phyloP scores from a whole-genome alignment of 2,888 invertebrate species.

The Dolichopus griseipennis region DNA sequence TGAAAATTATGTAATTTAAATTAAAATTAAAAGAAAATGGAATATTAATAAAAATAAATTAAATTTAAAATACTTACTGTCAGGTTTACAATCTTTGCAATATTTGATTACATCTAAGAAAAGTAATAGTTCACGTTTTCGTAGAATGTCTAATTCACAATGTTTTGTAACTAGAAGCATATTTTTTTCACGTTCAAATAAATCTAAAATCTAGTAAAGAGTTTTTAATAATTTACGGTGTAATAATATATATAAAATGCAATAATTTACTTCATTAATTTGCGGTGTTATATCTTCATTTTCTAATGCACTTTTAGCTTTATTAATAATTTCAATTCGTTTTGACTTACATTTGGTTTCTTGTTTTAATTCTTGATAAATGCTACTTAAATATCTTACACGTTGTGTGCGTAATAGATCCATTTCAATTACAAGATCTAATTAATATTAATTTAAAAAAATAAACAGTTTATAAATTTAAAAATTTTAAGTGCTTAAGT shows the following conservation, averaged over 20 bases:
- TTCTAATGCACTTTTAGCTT: slow-evolving; percentile 52
- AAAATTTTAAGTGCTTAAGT: too few relatives aligned
- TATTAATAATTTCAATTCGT: slow-evolving; percentile 59
- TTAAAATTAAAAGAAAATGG: too few relatives aligned
- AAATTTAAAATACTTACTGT: slow-evolving; percentile 25
- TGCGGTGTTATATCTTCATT: slow-evolving; percentile 32
- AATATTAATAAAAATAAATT: background rate
- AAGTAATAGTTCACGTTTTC: slow-evolving; percentile 35
- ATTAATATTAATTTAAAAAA: background rate
- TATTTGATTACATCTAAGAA: slow-evolving; percentile 39
- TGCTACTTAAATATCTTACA: slow-evolving; percentile 62
- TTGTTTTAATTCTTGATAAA: slow-evolving; percentile 58
- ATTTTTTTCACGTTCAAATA: slow-evolving; percentile 39
- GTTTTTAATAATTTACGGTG: background rate
- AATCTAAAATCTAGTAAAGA: slow-evolving; percentile 31
- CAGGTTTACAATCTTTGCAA: slow-evolving; percentile 27
- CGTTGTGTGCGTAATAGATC: slow-evolving; percentile 72
- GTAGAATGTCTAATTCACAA: slow-evolving; percentile 35
- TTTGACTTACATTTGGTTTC: slow-evolving; percentile 51
- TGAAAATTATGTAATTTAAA: slow-evolving; percentile 20
- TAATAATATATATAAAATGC: slow-evolving; percentile 30
- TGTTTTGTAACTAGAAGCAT: slow-evolving; percentile 34
- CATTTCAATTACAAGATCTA: slow-evolving; percentile 58
- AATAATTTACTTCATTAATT: slow-evolving; percentile 31
- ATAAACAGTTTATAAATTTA: background rate